Base-by-base conservation (phyloP, 2,113 vertebrate genomes). In the Psilopogon haemacephalus region DNA sequence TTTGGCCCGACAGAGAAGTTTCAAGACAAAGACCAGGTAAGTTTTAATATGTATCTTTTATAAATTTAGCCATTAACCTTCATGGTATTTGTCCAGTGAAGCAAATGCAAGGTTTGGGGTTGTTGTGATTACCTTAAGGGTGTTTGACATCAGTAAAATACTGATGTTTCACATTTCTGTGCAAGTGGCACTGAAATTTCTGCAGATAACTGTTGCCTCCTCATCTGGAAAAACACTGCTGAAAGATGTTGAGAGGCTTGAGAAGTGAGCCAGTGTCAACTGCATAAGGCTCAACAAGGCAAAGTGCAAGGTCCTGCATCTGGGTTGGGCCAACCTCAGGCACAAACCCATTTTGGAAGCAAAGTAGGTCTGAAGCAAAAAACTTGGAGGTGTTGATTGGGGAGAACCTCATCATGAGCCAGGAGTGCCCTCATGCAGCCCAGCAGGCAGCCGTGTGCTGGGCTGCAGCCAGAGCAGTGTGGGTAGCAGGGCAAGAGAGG, bases 1-100 rank as follows among this genome's bases (percentile, higher is more conserved):
- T 99, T 99, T 63, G 98, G 98, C 8, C 98, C 98, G 52, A 95
- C 97, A 9, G 98, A 99, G 91, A 99, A 98, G 94, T 99, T 99
- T 92, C 98, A 98, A 97, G 99, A 99, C 42, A 99, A 99, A 97
- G 99, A 99, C 80, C 99, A 99, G 98, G 99, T 99, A 97, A 73
- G 2, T 11, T 32, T 30, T 20, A 27, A 12, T 50, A 50, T 12
- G 4, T 50, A 24, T 59, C 15, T 63, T 30, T 30, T 7, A 20
- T 18, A 17, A 15, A 1, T 56, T 13, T 11, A 50, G 5, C 15
- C 2, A 1, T 52, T 55, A 5, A 17, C 71, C 4, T 72, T 62
- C 17, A 6, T 19, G 0, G 13, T 16, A 48, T 86, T 44, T 55
- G 23, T 30, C 24, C 27, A 56, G 9, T 73, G 58, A 70, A 73